Percentiles rank a stretch among this genome's conserved stretches.
phyloP scores from a whole-genome alignment of 2,797 vertebrate genomes.

The Dermochelys coriacea region DNA sequence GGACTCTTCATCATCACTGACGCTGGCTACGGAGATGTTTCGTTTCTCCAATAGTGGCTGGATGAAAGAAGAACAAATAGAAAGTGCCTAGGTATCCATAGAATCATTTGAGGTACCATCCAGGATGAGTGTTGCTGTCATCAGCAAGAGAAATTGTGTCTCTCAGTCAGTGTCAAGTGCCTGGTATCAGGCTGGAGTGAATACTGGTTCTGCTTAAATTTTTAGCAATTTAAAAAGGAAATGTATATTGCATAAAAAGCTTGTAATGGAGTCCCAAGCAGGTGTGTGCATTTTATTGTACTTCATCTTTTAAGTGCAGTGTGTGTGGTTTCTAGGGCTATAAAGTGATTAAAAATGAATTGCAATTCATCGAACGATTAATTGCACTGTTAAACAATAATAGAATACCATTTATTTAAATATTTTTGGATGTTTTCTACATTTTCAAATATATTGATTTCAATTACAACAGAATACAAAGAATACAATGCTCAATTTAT shows the following conservation, averaged over 20 bases:
- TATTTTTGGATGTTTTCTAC: too few relatives aligned
- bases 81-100: neutral
- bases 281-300: rapidly evolving
- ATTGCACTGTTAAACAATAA: too few relatives aligned
- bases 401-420: too few relatives aligned
- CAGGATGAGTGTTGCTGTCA: neutral
- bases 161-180: neutral
- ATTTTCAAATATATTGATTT: too few relatives aligned
- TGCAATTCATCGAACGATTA: too few relatives aligned
- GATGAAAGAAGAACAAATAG: neutral
- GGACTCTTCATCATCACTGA: neutral
- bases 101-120: neutral
- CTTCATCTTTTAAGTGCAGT: neutral
- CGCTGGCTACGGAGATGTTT: neutral
- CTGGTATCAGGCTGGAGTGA: neutral
- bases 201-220: neutral
- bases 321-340: neutral
- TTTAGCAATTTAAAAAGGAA: neutral
- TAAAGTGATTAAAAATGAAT: too few relatives aligned
- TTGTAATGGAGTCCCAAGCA: neutral
- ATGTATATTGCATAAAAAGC: rapidly evolving
- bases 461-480: too few relatives aligned
- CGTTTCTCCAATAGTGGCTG: neutral
- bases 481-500: too few relatives aligned
- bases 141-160: neutral